Evolutionary conservation across 2,888 invertebrate species (phyloP).

Genomic region (Chaitophorus viminalis): DNA sequence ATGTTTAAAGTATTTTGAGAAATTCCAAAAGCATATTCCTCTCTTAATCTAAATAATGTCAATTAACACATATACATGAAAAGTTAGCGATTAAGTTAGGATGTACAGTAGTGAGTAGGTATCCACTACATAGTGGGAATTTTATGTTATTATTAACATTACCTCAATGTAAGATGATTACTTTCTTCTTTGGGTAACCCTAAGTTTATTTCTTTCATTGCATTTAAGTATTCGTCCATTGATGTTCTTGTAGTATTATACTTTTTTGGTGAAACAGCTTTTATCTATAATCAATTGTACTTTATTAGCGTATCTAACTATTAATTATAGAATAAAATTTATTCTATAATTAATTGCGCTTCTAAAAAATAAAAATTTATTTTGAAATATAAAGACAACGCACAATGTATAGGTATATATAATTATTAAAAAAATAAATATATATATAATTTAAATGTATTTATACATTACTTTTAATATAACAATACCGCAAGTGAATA

Average conservation of each 20-base stretch:
- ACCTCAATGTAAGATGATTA: slow-evolving; percentile 39
- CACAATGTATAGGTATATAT: background rate
- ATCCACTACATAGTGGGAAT: background rate
- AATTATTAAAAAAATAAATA: background rate
- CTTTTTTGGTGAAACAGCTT: slow-evolving; percentile 38
- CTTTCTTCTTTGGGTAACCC: slow-evolving; percentile 23
- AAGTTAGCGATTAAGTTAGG: no score
- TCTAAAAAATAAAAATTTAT: background rate
- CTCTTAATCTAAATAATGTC: slow-evolving; percentile 25
- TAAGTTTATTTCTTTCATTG: slow-evolving; percentile 37
- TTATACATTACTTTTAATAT: slow-evolving; percentile 73
- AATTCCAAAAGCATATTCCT: slow-evolving; percentile 43
- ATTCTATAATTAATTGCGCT: background rate
- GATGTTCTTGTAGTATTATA: slow-evolving; percentile 18
- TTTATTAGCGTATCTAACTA: background rate
- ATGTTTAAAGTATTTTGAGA: slow-evolving; percentile 35
- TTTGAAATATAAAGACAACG: background rate
- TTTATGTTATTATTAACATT: background rate
- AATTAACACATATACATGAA: background rate
- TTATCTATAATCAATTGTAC: slow-evolving; percentile 4
- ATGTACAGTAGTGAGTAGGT: background rate
- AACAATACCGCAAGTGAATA: slow-evolving; percentile 76
- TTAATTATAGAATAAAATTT: no score
- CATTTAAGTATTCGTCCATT: slow-evolving; percentile 47
- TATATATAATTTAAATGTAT: background rate